Conservation (phyloP, 2,888 invertebrate genomes). For the Xanthorhoe designata region DNA sequence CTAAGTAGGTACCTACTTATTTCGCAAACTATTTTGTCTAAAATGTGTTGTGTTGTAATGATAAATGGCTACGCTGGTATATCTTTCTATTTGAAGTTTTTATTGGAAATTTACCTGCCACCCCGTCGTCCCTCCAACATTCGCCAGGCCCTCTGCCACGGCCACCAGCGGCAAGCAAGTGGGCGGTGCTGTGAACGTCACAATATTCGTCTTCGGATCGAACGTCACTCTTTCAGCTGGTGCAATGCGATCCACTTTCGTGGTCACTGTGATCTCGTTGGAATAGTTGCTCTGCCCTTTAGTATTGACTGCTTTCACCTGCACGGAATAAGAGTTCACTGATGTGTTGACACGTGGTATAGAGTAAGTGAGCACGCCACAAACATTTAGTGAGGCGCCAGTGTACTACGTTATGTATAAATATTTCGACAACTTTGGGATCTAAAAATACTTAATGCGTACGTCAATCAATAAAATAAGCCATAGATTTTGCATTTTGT, state of each 20-base stretch:
- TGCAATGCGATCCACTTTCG: slow-evolving; percentile 94
- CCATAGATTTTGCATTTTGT: not conserved
- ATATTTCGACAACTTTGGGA: not conserved
- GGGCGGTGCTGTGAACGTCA: slow-evolving; percentile 92
- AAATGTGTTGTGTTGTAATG: no score
- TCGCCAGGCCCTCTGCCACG: slow-evolving; percentile 89
- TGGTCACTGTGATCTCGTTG: slow-evolving; percentile 92
- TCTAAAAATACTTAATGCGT: not conserved
- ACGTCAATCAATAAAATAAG: not conserved
- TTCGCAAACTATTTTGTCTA: no score
- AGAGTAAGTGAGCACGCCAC: slow-evolving; percentile 48
- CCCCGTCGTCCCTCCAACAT: slow-evolving; percentile 57
- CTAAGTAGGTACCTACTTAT: no score
- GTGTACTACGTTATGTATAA: slow-evolving; percentile 25
- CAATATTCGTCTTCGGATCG: slow-evolving; percentile 90
- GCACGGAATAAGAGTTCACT: slow-evolving; percentile 45
- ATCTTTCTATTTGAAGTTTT: not conserved
- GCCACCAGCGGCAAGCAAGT: slow-evolving; percentile 92
- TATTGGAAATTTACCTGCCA: slow-evolving; percentile 67
- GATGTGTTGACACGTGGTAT: slow-evolving; percentile 18
- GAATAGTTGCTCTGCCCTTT: slow-evolving; percentile 95
- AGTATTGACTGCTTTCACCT: slow-evolving; percentile 94
- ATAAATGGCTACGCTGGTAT: no score
- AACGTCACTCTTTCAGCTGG: slow-evolving; percentile 92
- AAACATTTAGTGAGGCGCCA: slow-evolving; percentile 50